Evolutionary conservation across 2,113 vertebrate species (phyloP).

Genomic region (Burhinus oedicnemus): DNA sequence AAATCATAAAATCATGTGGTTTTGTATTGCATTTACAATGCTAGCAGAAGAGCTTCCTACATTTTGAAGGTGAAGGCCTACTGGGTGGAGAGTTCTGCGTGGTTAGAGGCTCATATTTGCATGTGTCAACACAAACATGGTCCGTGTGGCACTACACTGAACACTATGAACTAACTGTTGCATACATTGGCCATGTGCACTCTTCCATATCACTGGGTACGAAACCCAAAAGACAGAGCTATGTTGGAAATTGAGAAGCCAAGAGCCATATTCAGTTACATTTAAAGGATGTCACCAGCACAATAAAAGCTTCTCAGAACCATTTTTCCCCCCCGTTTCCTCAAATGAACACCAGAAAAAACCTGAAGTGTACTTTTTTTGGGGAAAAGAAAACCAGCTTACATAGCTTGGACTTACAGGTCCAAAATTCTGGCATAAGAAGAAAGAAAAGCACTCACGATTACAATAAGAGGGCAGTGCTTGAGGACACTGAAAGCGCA

Average conservation of each 20-base stretch:
- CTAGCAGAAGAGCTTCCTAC: background rate
- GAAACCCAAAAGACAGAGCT: background rate
- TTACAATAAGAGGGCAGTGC: background rate
- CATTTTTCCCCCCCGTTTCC: rapidly evolving
- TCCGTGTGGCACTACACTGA: background rate
- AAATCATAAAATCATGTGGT: background rate
- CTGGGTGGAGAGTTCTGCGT: background rate
- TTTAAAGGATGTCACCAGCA: background rate
- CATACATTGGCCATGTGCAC: background rate
- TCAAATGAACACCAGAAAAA: background rate
- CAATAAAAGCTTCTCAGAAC: background rate
- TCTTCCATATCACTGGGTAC: rapidly evolving
- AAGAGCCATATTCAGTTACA: background rate
- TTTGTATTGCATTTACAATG: background rate
- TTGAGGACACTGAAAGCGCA: background rate
- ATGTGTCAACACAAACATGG: rapidly evolving
- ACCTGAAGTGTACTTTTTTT: background rate
- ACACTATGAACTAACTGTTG: background rate
- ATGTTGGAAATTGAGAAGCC: background rate
- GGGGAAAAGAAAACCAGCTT: no score
- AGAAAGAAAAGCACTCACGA: background rate
- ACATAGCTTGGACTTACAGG: background rate
- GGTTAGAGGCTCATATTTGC: background rate
- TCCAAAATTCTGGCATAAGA: background rate
- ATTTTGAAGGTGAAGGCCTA: background rate